A percentile compares a stretch with the other conserved stretches of the same genome.
Conservation (phyloP, 2,888 invertebrate genomes). For the Electrophaes corylata region DNA sequence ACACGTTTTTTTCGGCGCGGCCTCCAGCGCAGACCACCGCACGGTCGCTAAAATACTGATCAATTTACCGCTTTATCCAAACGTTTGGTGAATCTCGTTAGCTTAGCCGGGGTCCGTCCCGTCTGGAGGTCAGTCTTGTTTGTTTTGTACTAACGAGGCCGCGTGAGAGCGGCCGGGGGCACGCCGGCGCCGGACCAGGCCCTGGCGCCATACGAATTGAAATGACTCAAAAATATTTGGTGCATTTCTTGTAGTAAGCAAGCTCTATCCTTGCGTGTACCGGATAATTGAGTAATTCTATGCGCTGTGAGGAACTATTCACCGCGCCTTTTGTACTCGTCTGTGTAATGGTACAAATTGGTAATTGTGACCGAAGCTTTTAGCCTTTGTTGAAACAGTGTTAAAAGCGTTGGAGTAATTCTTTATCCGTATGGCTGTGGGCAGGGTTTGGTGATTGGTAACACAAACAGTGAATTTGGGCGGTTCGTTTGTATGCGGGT, state of each 20-base stretch:
- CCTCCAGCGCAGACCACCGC: conserved; percentile 73
- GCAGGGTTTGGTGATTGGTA: conserved; percentile 60
- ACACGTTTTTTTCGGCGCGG: conserved; percentile 73
- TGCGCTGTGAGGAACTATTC: conserved; percentile 30
- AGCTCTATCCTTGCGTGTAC: conserved; percentile 60
- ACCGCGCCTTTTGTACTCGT: conserved; percentile 35
- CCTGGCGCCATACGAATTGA: conserved; percentile 74
- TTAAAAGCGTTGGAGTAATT: conserved; percentile 55
- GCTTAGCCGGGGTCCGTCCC: conserved; percentile 72
- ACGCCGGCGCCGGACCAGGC: conserved; percentile 78
- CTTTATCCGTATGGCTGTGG: conserved; percentile 59
- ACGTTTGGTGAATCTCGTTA: conserved; percentile 82
- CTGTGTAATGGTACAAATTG: conserved; percentile 52
- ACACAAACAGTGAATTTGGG: conserved; percentile 75
- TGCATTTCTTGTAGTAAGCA: conserved; percentile 73
- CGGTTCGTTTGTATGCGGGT: conserved; percentile 76
- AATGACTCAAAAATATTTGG: conserved; percentile 79
- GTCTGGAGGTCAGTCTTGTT: conserved; percentile 82
- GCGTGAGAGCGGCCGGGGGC: conserved; percentile 76
- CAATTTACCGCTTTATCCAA: conserved; percentile 82
- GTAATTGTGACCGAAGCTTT: conserved; percentile 63
- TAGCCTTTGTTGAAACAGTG: conserved; percentile 63
- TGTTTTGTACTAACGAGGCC: conserved; percentile 79
- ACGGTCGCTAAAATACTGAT: conserved; percentile 74
- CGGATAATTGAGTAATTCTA: conserved; percentile 75